Base-by-base conservation (phyloP, 2,113 vertebrate genomes). In the Gnathonemus longibarbis region DNA sequence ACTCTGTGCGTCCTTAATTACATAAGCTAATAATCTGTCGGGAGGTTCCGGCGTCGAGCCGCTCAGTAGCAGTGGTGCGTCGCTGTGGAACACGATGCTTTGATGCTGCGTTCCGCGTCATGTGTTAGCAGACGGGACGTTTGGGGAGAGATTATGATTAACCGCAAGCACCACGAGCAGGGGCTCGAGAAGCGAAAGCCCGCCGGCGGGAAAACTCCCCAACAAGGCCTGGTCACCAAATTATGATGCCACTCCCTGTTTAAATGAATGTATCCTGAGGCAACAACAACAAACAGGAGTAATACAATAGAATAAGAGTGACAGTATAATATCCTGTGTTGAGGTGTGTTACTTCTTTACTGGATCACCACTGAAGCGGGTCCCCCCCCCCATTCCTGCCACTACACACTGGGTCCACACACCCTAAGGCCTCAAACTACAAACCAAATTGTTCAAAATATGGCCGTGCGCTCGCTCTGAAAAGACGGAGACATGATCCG, bases 1-100 rank as follows among this genome's bases (percentile, higher is more conserved):
- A 80, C 17, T 80, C 35, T 5, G 62, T 5, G 10, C 10, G 62
- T 70, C 27, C 35, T 80, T 80, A 80, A 39, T 80, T 80, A 80
- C 74, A 80, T 80, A 42, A 80, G 62, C 62, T 70, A 80, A 80
- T 80, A 80, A 80, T 80, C 35, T 80, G 74, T 80, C 74, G 17
- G 31, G 35, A 27, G 74, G 74, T 6, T 15, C 74, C 31, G 10
- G n/a, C 62, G 3, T 31, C 10, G 1, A 31, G 62, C 62, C 62
- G 3, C 62, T 11, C 62, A 66, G 27, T 10, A 31, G n/a, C 62
- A 27, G 3, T 35, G 10, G 62, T 0, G 35, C 6, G 15, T 21
- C 17, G 15, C 74, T 42, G 15, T 42, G 74, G 74, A 80, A 42
- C 13, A 8, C 74, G 11, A 7, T 7, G 74, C 74, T 80, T 80